Conservation (phyloP, 2,113 vertebrate species). For the Syngnathus floridae region DNA sequence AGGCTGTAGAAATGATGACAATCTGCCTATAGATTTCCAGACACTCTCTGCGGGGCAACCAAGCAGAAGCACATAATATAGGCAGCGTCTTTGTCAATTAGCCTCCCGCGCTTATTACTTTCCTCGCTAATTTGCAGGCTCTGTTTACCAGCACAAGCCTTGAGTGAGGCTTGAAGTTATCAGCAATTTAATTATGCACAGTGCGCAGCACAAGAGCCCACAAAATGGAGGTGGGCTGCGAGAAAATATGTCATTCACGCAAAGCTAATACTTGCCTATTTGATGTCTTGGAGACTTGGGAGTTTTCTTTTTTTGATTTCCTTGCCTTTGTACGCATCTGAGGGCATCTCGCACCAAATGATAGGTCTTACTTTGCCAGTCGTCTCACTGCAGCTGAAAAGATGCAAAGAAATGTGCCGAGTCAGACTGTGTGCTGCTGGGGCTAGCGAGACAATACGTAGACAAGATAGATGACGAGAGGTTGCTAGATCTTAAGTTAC, state of each 20-base stretch:
- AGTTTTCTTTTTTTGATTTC: slow-evolving; percentile 26
- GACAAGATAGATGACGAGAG: neutral
- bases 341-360: slow-evolving; percentile 43
- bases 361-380: slow-evolving; percentile 49
- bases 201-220: slow-evolving; percentile 36
- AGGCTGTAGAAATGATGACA: slow-evolving; percentile 28
- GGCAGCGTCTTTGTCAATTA: slow-evolving; percentile 36
- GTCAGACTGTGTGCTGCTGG: slow-evolving; percentile 5
- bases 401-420: slow-evolving; percentile 26
- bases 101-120: slow-evolving; percentile 31
- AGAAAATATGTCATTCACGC: slow-evolving; percentile 48
- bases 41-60: slow-evolving; percentile 52
- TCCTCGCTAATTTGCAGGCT: slow-evolving; percentile 44
- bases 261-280: slow-evolving; percentile 12
- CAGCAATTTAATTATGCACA: slow-evolving; percentile 54
- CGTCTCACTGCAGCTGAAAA: slow-evolving; percentile 19
- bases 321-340: slow-evolving; percentile 26
- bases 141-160: slow-evolving; percentile 49
- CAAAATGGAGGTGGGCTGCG: slow-evolving; percentile 56
- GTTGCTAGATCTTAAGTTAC: neutral
- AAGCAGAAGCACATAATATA: slow-evolving; percentile 36
- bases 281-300: slow-evolving; percentile 28
- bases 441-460: neutral
- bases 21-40: slow-evolving; percentile 43
- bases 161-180: slow-evolving; percentile 44